Conservation (phyloP, 1,140 invertebrate genomes). For the Nomia melanderi region DNA sequence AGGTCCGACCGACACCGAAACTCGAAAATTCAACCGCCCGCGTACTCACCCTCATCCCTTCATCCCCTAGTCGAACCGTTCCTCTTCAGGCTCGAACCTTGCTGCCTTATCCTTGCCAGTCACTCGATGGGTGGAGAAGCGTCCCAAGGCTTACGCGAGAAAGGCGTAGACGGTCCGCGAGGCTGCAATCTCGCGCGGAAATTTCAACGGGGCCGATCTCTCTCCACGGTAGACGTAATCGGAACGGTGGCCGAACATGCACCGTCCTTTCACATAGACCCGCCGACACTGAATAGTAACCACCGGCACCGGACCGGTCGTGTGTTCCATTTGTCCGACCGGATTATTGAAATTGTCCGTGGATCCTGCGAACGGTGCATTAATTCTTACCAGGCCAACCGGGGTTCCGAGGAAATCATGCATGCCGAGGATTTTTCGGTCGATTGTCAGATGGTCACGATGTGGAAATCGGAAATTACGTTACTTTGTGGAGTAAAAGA, state of each 20-base stretch:
- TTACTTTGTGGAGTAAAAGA: no score
- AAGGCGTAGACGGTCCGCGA: slow-evolving; percentile 59
- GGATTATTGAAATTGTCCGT: slow-evolving; percentile 20
- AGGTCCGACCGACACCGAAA: slow-evolving; percentile 41
- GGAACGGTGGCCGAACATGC: slow-evolving; percentile 33
- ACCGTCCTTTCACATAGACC: slow-evolving; percentile 29
- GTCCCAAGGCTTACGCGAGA: slow-evolving; percentile 52
- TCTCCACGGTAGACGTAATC: slow-evolving; percentile 34
- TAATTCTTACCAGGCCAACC: slow-evolving; percentile 3
- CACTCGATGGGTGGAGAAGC: not conserved
- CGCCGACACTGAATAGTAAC: slow-evolving; percentile 6
- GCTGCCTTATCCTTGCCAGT: slow-evolving; percentile 4
- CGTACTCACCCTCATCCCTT: not conserved
- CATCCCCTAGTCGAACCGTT: not conserved
- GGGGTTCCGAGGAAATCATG: not conserved
- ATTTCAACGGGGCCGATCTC: slow-evolving; percentile 44
- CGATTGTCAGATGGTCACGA: not conserved
- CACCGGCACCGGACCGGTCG: not conserved
- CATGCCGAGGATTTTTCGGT: not conserved
- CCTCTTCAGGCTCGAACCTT: not conserved
- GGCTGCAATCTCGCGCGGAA: slow-evolving; percentile 47
- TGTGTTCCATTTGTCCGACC: not conserved
- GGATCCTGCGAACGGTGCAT: not conserved
- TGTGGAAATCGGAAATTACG: no score
- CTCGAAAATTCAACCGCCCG: slow-evolving; percentile 45